Evolutionary conservation across 2,888 invertebrate genomes (phyloP).

Genomic region (Torymus texanus): DNA sequence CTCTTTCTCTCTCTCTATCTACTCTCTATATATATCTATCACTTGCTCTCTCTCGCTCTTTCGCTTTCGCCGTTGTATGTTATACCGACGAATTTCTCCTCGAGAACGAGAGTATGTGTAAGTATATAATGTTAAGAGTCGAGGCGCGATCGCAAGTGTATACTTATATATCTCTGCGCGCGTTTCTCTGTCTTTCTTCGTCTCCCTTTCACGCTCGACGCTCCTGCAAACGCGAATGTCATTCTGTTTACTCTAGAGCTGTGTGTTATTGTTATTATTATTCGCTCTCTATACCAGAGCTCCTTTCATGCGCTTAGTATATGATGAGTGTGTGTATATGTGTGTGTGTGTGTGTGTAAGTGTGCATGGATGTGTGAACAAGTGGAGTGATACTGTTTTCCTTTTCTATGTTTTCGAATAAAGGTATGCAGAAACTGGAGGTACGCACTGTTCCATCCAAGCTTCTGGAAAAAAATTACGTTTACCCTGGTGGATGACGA

Average conservation of each 20-base stretch:
- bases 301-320: neutral
- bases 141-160: too few relatives aligned
- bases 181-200: neutral
- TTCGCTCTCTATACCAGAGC: neutral
- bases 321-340: neutral
- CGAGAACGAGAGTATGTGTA: neutral
- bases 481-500: conserved; percentile 72
- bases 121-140: too few relatives aligned
- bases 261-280: conserved; percentile 21
- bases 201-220: conserved; percentile 5
- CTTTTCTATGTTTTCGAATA: neutral
- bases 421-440: conserved; percentile 79
- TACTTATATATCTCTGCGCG: neutral
- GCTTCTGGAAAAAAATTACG: conserved; percentile 75
- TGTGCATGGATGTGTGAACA: neutral
- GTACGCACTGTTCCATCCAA: conserved; percentile 74
- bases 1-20: conserved; percentile 8
- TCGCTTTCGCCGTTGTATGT: neutral
- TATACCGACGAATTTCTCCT: conserved; percentile 1
- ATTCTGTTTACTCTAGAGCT: conserved; percentile 43
- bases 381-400: conserved; percentile 10
- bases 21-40: conserved; percentile 10
- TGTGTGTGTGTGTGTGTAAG: neutral
- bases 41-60: conserved; percentile 26
- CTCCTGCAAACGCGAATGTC: conserved; percentile 36